Conservation (phyloP, 2,888 invertebrate species). For the Gymnocheta viridis region DNA sequence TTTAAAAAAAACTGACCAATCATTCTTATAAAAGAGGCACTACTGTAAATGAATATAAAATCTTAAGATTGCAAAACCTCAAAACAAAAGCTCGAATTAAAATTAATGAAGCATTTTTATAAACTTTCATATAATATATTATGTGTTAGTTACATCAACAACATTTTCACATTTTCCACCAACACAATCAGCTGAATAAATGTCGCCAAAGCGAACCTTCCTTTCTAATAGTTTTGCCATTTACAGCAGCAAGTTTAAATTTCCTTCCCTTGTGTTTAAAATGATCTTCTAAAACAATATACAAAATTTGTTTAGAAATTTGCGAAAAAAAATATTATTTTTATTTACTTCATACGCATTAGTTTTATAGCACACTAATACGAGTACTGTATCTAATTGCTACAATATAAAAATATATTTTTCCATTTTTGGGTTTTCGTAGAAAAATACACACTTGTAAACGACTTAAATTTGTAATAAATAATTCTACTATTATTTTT, state of each 20-base stretch:
- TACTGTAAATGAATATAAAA: no score
- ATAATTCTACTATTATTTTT: constrained; percentile 2
- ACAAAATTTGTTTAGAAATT: constrained; percentile 59
- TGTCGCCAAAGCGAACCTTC: background rate
- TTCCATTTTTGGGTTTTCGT: background rate
- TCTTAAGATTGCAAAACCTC: no score
- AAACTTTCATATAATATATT: no score
- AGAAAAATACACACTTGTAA: background rate
- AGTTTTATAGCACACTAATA: constrained; percentile 22
- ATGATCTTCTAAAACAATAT: background rate
- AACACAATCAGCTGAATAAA: background rate
- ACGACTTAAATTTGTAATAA: constrained; percentile 10
- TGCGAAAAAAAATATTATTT: constrained; percentile 31
- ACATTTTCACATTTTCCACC: background rate
- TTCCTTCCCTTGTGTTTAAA: no score
- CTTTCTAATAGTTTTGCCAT: background rate
- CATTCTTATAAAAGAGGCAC: no score
- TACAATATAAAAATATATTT: constrained; percentile 1
- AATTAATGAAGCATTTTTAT: no score
- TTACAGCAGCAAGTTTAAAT: no score
- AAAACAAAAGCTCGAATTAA: no score
- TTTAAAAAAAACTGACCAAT: no score
- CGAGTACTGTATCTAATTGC: background rate
- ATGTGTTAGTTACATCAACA: background rate
- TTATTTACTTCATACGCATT: constrained; percentile 33